Conservation (phyloP, 1,140 invertebrate species). For the Procambarus clarkii region DNA sequence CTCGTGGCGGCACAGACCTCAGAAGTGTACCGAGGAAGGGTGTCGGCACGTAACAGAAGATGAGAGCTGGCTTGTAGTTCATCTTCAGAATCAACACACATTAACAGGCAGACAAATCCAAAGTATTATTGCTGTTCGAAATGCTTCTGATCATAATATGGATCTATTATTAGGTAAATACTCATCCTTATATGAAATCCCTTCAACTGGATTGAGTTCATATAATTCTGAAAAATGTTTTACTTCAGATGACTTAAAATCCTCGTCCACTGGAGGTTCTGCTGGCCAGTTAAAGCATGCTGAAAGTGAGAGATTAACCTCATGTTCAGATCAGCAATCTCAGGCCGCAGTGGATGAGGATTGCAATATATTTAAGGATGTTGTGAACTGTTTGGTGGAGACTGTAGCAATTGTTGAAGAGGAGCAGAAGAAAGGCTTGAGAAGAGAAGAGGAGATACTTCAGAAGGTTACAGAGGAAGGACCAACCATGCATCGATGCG, state of each 20-base stretch:
- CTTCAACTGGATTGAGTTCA: background rate
- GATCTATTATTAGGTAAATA: slow-evolving; percentile 42
- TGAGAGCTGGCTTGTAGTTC: slow-evolving; percentile 55
- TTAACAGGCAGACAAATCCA: background rate
- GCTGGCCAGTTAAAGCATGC: background rate
- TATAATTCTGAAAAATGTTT: background rate
- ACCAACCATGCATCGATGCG: slow-evolving; percentile 48
- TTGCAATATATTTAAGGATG: background rate
- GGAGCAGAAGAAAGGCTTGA: slow-evolving; percentile 12
- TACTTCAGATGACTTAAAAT: background rate
- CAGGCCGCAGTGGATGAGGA: background rate
- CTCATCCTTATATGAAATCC: background rate
- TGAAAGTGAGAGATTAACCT: background rate
- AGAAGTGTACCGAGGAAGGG: slow-evolving; percentile 23
- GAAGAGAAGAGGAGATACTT: slow-evolving; percentile 15
- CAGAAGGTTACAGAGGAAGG: slow-evolving; percentile 12
- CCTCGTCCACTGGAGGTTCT: background rate
- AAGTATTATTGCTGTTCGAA: background rate
- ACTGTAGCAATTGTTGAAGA: slow-evolving; percentile 39
- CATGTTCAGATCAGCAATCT: background rate
- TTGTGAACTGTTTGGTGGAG: slow-evolving; percentile 32
- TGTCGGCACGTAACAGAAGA: slow-evolving; percentile 34
- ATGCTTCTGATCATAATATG: slow-evolving; percentile 29
- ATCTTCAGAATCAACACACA: slow-evolving; percentile 34
- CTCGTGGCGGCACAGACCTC: slow-evolving; percentile 24